A percentile compares a stretch with the other conserved stretches of the same genome.
Evolutionary conservation across 2,888 invertebrate genomes (phyloP).

Genomic region (Molorchus minor): DNA sequence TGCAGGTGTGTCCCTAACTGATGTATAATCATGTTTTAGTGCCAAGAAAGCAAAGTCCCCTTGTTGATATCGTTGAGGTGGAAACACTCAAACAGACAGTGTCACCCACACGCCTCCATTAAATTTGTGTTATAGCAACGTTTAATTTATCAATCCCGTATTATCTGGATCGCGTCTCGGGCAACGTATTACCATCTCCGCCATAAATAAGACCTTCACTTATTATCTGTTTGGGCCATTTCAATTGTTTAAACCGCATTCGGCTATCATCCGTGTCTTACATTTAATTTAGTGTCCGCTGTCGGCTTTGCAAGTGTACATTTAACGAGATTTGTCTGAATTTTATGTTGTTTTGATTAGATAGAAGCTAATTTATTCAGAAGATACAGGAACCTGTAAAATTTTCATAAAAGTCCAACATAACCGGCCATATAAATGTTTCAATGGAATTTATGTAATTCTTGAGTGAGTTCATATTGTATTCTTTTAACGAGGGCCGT

Average conservation of each 20-base stretch:
- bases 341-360: neutral
- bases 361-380: neutral
- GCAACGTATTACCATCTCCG: constrained; percentile 41
- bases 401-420: too few species aligned
- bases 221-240: constrained; percentile 38
- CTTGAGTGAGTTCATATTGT: too few species aligned
- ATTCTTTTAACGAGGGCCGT: too few species aligned
- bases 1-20: constrained; percentile 39
- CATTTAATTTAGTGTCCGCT: constrained; percentile 33
- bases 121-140: constrained; percentile 46
- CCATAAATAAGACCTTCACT: constrained; percentile 43
- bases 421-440: too few species aligned
- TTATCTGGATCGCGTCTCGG: constrained; percentile 44
- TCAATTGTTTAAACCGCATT: constrained; percentile 43
- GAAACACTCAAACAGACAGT: constrained; percentile 31
- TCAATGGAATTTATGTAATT: too few species aligned
- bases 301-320: constrained; percentile 13
- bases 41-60: constrained; percentile 32
- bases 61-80: constrained; percentile 35
- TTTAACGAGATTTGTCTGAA: constrained; percentile 9
- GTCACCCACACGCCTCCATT: constrained; percentile 44
- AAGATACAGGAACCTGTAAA: neutral
- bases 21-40: constrained; percentile 40
- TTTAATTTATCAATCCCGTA: constrained; percentile 47
- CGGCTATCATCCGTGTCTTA: constrained; percentile 36